Conservation (phyloP, 2,888 invertebrate genomes). For the Clepsis dumicolana region DNA sequence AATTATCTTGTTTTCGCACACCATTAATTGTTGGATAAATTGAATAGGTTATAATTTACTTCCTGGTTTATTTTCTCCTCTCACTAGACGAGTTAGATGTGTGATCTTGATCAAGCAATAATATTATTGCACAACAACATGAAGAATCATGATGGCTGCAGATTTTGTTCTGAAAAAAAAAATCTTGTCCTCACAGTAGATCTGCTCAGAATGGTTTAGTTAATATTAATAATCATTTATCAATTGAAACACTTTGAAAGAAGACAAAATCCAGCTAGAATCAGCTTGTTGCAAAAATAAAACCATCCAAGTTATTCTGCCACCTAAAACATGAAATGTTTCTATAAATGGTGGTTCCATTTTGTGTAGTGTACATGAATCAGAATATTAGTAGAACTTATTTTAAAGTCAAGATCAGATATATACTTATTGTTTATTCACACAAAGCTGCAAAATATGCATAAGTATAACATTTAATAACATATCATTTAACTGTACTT, state of each 20-base stretch:
- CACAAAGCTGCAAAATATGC: no score
- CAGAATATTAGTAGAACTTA: not conserved
- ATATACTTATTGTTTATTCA: no score
- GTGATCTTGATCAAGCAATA: not conserved
- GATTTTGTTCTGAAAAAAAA: not conserved
- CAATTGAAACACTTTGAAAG: not conserved
- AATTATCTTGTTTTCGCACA: slow-evolving; percentile 17
- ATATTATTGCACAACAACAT: slow-evolving; percentile 55
- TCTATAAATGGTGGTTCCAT: not conserved
- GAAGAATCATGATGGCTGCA: slow-evolving; percentile 53
- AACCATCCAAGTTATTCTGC: not conserved
- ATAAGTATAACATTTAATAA: no score
- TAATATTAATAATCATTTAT: not conserved
- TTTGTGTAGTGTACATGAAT: not conserved
- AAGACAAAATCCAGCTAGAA: not conserved
- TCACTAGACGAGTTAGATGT: not conserved
- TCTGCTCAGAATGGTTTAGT: not conserved
- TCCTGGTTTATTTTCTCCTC: slow-evolving; percentile 40
- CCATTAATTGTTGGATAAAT: not conserved
- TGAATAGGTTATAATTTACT: slow-evolving; percentile 34
- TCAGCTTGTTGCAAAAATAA: not conserved
- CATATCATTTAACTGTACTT: no score
- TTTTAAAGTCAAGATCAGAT: no score
- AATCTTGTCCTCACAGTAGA: not conserved
- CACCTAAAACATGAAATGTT: not conserved